Evolutionary conservation across 2,113 vertebrate genomes (phyloP).

Genomic region (Chionis minor): DNA sequence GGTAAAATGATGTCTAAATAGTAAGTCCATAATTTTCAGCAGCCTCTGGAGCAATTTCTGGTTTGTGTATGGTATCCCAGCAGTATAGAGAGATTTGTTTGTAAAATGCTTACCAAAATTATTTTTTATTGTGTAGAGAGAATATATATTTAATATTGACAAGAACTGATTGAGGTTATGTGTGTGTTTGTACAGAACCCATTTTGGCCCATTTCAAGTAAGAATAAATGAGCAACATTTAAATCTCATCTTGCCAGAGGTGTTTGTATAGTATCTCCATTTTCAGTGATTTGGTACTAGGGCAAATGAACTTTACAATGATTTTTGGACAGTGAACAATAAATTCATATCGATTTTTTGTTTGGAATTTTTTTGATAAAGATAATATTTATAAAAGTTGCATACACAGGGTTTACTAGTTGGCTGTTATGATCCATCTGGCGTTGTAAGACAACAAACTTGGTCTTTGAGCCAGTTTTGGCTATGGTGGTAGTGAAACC

Average conservation of each 20-base stretch:
- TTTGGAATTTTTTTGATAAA: not conserved
- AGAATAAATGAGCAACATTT: not conserved
- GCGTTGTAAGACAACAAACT: not conserved
- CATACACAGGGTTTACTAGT: not conserved
- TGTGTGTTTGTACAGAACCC: not conserved
- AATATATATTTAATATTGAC: not conserved
- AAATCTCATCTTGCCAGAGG: not conserved
- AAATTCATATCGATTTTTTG: not conserved
- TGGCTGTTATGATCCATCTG: not conserved
- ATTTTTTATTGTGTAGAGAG: not conserved
- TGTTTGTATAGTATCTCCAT: not conserved
- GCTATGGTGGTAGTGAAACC: not conserved
- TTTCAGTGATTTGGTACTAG: not conserved
- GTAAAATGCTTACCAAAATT: not conserved
- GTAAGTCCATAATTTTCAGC: not conserved
- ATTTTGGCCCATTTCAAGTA: not conserved
- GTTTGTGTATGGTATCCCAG: not conserved
- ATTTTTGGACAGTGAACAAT: not conserved
- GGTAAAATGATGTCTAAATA: not conserved
- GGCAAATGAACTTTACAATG: accelerated
- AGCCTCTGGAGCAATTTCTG: not conserved
- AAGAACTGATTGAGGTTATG: not conserved
- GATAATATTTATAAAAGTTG: not conserved
- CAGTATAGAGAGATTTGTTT: not conserved
- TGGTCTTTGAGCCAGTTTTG: not conserved